Evolutionary conservation across 2,888 invertebrate species (phyloP), one percentile per base, ranked within the genome.

Genomic region (Sarcophaga subvicina): DNA sequence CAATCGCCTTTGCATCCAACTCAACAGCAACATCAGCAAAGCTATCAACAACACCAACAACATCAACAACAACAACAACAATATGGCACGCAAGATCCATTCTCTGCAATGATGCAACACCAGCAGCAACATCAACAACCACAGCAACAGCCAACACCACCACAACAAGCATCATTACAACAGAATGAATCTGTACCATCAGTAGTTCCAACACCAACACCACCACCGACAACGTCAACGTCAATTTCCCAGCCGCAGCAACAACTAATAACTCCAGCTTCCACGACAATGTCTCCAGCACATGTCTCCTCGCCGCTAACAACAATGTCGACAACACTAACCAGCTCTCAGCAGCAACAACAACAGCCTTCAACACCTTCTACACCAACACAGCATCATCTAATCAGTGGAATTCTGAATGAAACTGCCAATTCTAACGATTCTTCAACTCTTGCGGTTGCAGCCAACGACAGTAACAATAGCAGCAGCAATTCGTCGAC

Each of bases 351-450:
- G 69, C 84, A 90, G 69, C 88, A 83, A 14, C 87, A 85, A 1
- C 90, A 83, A 37, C 84, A 90, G 76, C 90, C 90, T 12, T 86
- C 90, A 59, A 86, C 91, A 62, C 88, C 92, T 22, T 90, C 91
- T 22, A 87, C 90, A 12, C 84, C 90, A 67, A 91, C 91, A 20
- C 89, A 91, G 10, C 90, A 92, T n/a, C 92, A 90, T 88, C 91
- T 91, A 84, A 87, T 90, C 80, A 91, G 90, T 89, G 92, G 90
- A 86, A 91, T 92, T 66, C 90, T 93, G 10, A 93, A 93, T 75
- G 93, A 93, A 80, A 93, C 93, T 11, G 92, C 92, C 76, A 93
- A 93, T 83, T 93, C 93, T 4, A 93, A 93, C 88, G 93, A 93
- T 89, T 93, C 93, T 17, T 92, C 93, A 5, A 93, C 93, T 1